phyloP scores from a whole-genome alignment of 1,140 invertebrate species.

The Heliothis subflexa region DNA sequence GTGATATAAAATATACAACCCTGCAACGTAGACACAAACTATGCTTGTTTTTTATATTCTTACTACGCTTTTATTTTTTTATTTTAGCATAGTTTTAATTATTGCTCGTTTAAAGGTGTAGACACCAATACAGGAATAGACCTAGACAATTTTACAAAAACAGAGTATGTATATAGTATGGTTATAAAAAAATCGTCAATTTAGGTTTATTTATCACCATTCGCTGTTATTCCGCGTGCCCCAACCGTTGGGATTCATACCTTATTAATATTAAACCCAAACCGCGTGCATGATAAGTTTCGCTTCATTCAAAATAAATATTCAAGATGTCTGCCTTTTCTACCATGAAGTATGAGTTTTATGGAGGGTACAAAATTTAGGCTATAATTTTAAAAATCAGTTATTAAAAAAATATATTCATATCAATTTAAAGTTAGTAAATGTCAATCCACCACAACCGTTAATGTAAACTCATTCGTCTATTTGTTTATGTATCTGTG shows the following conservation, averaged over 20 bases:
- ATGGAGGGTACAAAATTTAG: not conserved
- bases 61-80: too few species aligned
- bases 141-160: too few species aligned
- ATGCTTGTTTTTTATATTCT: too few species aligned
- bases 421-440: not conserved
- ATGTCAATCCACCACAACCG: constrained; percentile 21
- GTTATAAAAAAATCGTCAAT: too few species aligned
- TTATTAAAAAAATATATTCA: not conserved
- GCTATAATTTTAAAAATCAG: not conserved
- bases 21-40: too few species aligned
- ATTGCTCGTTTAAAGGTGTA: too few species aligned
- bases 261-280: constrained; percentile 13
- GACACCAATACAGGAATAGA: too few species aligned
- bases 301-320: not conserved
- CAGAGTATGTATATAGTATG: too few species aligned
- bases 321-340: not conserved
- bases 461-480: constrained; percentile 1
- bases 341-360: not conserved
- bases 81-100: too few species aligned
- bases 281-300: not conserved
- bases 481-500: too few species aligned
- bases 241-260: not conserved
- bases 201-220: too few species aligned
- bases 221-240: not conserved
- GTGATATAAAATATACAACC: too few species aligned